These are phyloP conservation scores for Lathamus discolor DNA, from an alignment of 2,113 vertebrate genomes.

Conservation along the genomic window DNA sequence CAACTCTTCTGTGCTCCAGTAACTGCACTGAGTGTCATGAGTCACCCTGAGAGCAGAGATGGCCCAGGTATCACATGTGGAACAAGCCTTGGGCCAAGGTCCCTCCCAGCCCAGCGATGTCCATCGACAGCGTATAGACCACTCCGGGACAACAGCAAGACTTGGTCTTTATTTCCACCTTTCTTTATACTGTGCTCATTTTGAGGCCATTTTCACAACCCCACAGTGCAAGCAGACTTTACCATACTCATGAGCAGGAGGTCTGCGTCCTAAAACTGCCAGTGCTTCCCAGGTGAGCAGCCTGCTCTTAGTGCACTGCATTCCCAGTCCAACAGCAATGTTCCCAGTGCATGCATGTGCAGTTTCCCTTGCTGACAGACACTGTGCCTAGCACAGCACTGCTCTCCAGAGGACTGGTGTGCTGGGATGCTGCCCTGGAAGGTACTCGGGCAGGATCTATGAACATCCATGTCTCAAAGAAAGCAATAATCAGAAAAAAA, in stretches of 20 bases:
- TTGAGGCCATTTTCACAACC: not conserved
- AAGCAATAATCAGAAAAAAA: not conserved
- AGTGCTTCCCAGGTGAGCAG: not conserved
- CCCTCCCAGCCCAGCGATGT: not conserved
- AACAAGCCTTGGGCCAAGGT: not conserved
- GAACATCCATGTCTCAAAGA: not conserved
- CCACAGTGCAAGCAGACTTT: fast-evolving
- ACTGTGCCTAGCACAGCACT: not conserved
- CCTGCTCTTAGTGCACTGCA: not conserved
- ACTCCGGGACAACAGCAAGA: not conserved
- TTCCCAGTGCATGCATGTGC: not conserved
- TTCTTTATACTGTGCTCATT: not conserved
- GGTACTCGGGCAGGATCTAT: not conserved
- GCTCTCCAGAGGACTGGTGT: not conserved
- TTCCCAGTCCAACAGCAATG: not conserved
- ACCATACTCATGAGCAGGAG: not conserved
- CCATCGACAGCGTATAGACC: not conserved
- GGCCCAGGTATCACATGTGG: too few species aligned
- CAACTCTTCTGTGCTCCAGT: not conserved
- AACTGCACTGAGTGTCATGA: not conserved
- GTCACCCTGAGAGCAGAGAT: not conserved
- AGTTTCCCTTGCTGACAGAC: not conserved
- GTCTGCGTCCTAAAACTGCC: not conserved
- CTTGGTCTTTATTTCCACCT: not conserved
- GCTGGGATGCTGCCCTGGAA: not conserved